Base-by-base conservation (phyloP, 2,888 invertebrate genomes). In the Amiota communis region DNA sequence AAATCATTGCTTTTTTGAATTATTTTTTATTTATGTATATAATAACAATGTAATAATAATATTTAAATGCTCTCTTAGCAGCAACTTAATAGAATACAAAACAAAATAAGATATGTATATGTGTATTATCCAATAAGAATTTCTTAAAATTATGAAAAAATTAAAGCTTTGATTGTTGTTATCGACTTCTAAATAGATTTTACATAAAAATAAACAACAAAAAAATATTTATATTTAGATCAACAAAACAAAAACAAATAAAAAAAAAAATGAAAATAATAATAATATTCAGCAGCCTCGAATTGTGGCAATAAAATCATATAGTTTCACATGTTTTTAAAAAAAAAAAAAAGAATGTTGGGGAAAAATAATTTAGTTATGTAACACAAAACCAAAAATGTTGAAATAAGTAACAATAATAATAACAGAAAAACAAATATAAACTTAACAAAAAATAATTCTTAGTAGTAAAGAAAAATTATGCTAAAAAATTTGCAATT, bases 401-500 rank as follows among this genome's bases (percentile, higher is more conserved):
- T 53, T 53, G 53, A 12, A 20, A 64, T 20, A 11, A 36, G 4
- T 64, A 64, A 47, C 13, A 76, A 74, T 73, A 75, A 74, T 74
- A 73, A 48, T 70, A 53, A 73, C 73, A 57, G 73, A 75, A 57
- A 75, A 68, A 70, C 47, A 65, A 74, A 75, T 6, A 36, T 36
- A 6, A 71, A 71, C 69, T 72, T 59, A 59, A 51, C 15, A 20
- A 36, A 36, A n/a, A 15, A 59, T 20, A 59, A 8, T 20, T 59
- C 12, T 20, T n/a, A 51, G 12, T 64, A 6, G 6, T 36, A 2
- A 23, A 36, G 36, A 36, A 72, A 72, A 70, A 46, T 46, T 20
- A 12, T 13, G 47, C 46, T 59, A 48, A 61, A 69, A 80, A 81
- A 80, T 82, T 78, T 73, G 77, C 86, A 86, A 86, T 77, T 87